These are phyloP conservation scores for Melospiza melodia DNA, from an alignment of 2,113 vertebrate genomes.

Conservation along the genomic window DNA sequence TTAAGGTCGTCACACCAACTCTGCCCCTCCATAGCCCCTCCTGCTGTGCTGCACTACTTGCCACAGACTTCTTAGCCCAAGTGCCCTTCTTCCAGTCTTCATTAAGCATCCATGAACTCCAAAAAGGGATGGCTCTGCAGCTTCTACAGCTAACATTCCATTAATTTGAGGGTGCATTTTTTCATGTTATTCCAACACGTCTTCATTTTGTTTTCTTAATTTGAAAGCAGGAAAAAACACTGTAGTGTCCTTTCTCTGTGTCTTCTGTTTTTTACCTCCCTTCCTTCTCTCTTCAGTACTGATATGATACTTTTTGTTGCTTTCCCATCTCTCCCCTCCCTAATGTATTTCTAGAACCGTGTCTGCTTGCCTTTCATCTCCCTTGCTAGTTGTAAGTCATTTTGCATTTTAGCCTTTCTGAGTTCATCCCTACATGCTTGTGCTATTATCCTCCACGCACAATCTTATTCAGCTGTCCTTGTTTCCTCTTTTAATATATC, in stretches of 20 bases:
- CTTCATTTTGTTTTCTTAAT: background rate
- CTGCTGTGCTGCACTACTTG: background rate
- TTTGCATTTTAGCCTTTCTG: constrained; percentile 38
- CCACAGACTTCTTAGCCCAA: background rate
- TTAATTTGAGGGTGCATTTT: background rate
- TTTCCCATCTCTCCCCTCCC: background rate
- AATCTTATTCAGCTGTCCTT: constrained; percentile 28
- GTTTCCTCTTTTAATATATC: constrained; percentile 8
- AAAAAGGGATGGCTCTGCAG: background rate
- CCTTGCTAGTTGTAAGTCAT: constrained; percentile 15
- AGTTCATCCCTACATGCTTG: constrained; percentile 1
- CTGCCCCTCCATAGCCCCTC: background rate
- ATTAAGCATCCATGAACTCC: background rate
- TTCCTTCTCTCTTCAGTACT: background rate
- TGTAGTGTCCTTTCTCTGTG: background rate
- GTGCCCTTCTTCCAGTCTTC: background rate
- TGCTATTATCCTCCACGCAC: background rate
- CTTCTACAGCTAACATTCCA: background rate
- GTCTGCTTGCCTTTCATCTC: background rate
- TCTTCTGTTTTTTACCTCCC: background rate
- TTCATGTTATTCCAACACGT: background rate
- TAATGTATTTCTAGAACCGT: constrained; percentile 21
- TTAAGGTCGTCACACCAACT: background rate
- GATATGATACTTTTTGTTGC: background rate
- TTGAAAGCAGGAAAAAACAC: background rate